A percentile compares a stretch with the other conserved stretches of the same genome.
These are phyloP conservation scores for Lissocephala sabroskyi DNA, from an alignment of 2,888 invertebrate genomes.

Conservation along the genomic window DNA sequence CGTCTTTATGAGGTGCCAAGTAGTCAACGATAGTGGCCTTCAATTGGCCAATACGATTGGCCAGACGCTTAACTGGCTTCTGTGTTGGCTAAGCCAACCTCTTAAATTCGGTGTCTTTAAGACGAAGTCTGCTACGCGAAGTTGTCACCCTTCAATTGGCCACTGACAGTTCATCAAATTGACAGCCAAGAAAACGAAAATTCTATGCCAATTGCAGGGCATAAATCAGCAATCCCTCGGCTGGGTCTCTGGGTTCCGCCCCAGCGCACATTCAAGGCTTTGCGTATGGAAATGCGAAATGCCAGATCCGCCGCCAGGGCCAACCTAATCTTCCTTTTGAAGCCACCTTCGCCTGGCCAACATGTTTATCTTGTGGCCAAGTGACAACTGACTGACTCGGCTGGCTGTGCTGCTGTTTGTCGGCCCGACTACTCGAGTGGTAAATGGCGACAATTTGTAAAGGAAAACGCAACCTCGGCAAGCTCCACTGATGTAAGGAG, in stretches of 20 bases:
- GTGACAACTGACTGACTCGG: neutral
- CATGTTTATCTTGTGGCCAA: slow-evolving; percentile 1
- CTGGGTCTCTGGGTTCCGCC: no score
- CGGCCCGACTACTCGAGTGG: slow-evolving; percentile 3
- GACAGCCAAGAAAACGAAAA: slow-evolving; percentile 46
- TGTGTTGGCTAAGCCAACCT: neutral
- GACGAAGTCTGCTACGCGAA: no score
- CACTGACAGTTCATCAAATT: slow-evolving; percentile 37
- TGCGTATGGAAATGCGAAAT: slow-evolving; percentile 39
- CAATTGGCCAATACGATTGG: no score
- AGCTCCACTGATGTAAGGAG: slow-evolving; percentile 25
- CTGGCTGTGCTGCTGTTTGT: neutral
- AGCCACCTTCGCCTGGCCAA: no score
- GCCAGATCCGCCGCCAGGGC: no score
- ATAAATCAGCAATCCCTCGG: slow-evolving; percentile 46
- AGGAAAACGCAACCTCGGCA: slow-evolving; percentile 15
- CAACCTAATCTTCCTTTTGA: no score
- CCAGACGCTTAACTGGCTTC: neutral
- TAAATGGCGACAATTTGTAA: slow-evolving; percentile 57
- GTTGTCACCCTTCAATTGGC: no score
- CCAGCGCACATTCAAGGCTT: neutral
- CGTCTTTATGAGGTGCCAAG: slow-evolving; percentile 60
- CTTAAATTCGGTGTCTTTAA: no score
- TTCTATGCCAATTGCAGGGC: slow-evolving; percentile 49
- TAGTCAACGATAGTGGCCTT: slow-evolving; percentile 40